These are phyloP conservation scores for Scaptomyza polygonia DNA, from an alignment of 2,888 invertebrate genomes.

Conservation along the genomic window DNA sequence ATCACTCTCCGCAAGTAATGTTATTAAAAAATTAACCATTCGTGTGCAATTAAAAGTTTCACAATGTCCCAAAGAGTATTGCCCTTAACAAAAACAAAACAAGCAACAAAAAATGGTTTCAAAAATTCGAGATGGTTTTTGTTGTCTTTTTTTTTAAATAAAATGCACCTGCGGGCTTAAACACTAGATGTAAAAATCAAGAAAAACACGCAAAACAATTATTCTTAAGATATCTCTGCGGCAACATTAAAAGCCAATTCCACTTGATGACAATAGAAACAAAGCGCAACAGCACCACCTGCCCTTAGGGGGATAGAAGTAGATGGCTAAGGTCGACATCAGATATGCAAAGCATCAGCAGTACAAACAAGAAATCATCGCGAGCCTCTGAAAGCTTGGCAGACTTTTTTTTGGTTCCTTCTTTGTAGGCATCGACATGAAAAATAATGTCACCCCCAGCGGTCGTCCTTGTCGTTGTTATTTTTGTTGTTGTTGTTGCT, in stretches of 20 bases:
- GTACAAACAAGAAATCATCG: slow-evolving; percentile 67
- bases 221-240: slow-evolving; percentile 84
- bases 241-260: slow-evolving; percentile 85
- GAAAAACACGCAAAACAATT: slow-evolving; percentile 84
- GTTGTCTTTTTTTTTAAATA: slow-evolving; percentile 30
- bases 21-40: slow-evolving; percentile 33
- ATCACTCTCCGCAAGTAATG: slow-evolving; percentile 26
- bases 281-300: slow-evolving; percentile 67
- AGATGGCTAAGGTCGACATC: slow-evolving; percentile 41
- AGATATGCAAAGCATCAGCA: slow-evolving; percentile 79
- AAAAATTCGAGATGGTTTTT: slow-evolving; percentile 39
- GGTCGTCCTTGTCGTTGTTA: slow-evolving; percentile 32
- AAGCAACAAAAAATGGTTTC: slow-evolving; percentile 31
- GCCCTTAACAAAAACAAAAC: slow-evolving; percentile 54
- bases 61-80: slow-evolving; percentile 29
- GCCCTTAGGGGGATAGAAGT: slow-evolving; percentile 50
- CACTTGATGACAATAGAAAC: slow-evolving; percentile 83
- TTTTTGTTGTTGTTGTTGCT: neutral
- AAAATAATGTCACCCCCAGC: slow-evolving; percentile 82
- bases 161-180: slow-evolving; percentile 70
- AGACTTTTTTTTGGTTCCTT: slow-evolving; percentile 40
- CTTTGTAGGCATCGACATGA: slow-evolving; percentile 75
- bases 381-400: slow-evolving; percentile 48
- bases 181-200: slow-evolving; percentile 60
- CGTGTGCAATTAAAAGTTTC: slow-evolving; percentile 49